These are phyloP conservation scores for Drosophila picticornis DNA, from an alignment of 2,888 invertebrate genomes.

Conservation along the genomic window DNA sequence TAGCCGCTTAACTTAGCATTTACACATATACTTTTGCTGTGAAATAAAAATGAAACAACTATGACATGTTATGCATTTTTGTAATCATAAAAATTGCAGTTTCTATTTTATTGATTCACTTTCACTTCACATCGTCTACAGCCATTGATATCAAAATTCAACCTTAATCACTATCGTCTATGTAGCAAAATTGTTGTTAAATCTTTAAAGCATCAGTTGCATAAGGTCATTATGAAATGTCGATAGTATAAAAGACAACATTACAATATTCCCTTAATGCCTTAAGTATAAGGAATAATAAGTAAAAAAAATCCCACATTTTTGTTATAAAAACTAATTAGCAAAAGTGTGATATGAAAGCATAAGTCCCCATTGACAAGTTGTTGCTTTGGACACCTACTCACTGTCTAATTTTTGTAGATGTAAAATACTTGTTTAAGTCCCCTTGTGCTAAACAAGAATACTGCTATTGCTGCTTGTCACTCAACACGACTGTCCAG, in stretches of 20 bases:
- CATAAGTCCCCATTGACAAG: background rate
- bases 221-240: no score
- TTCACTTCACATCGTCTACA: background rate
- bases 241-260: no score
- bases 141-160: background rate
- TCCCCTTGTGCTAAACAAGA: background rate
- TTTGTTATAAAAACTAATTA: constrained; percentile 11
- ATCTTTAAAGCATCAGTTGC: no score
- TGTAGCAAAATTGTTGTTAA: background rate
- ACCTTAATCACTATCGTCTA: background rate
- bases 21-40: background rate
- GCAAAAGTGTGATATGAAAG: background rate
- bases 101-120: background rate
- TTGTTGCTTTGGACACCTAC: background rate
- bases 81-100: background rate
- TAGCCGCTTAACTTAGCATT: constrained; percentile 31
- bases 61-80: no score
- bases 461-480: constrained; percentile 37
- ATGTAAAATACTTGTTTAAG: constrained; percentile 57
- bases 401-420: constrained; percentile 62
- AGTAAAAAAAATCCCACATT: background rate
- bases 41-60: background rate
- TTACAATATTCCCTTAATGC: no score
- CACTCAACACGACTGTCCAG: constrained; percentile 60
- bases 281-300: no score